Percentiles rank a stretch among this genome's conserved stretches.
These are phyloP conservation scores for Papilio dardanus DNA, from an alignment of 1,140 invertebrate species.

Conservation along the genomic window DNA sequence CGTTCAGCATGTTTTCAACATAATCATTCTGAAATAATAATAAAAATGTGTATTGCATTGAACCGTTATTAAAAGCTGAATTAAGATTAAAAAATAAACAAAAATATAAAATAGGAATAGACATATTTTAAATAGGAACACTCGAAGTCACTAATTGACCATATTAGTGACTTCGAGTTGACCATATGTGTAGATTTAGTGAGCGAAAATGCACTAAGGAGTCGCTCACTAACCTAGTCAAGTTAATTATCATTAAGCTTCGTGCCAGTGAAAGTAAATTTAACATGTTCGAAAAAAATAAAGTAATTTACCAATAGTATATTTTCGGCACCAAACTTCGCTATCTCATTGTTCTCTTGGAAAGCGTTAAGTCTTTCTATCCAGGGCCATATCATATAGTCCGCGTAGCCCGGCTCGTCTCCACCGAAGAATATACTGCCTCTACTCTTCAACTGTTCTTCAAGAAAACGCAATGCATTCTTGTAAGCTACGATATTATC, in stretches of 20 bases:
- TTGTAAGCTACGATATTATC: constrained; percentile 52
- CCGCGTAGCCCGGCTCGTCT: constrained; percentile 89
- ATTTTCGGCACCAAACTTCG: constrained; percentile 53
- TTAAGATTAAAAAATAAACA: not conserved
- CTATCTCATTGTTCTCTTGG: constrained; percentile 44
- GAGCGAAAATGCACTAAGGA: no score
- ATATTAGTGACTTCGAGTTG: no score
- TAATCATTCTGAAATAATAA: constrained; percentile 64
- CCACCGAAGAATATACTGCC: constrained; percentile 88
- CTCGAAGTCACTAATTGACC: no score
- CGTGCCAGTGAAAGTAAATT: no score
- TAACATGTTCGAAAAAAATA: no score
- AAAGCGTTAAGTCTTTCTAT: constrained; percentile 86
- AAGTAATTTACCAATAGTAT: constrained; percentile 61
- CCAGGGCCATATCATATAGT: constrained; percentile 96
- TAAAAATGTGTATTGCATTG: not conserved
- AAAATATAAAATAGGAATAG: not conserved
- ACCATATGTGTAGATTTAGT: no score
- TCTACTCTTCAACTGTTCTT: constrained; percentile 81
- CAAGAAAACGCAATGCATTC: constrained; percentile 54
- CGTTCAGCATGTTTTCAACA: constrained; percentile 59
- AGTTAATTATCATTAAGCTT: no score
- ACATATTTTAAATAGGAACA: no score
- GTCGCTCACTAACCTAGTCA: no score
- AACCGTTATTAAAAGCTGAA: no score